phyloP scores from a whole-genome alignment of 1,140 invertebrate species.

The Nebria ingens region DNA sequence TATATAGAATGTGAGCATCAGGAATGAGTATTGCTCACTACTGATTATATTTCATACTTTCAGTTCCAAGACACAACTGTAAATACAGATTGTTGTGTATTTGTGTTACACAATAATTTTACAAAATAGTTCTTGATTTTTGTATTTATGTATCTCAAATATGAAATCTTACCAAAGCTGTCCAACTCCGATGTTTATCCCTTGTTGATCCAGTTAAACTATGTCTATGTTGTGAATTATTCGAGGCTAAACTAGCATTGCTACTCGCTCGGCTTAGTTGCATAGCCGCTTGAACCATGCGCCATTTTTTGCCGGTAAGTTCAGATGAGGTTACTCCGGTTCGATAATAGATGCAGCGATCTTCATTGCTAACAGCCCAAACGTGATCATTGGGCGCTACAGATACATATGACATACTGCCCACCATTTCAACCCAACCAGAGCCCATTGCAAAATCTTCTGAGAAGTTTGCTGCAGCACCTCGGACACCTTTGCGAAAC shows the following conservation, averaged over 20 bases:
- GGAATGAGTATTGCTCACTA: no score
- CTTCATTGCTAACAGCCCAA: conserved; percentile 55
- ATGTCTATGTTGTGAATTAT: conserved; percentile 40
- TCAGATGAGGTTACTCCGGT: conserved; percentile 65
- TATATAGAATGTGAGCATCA: no score
- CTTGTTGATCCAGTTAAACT: conserved; percentile 35
- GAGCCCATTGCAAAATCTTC: conserved; percentile 61
- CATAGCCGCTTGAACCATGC: conserved; percentile 59
- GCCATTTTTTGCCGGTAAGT: conserved; percentile 80
- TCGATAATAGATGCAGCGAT: conserved; percentile 67
- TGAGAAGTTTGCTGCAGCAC: conserved; percentile 53
- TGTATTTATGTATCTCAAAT: background rate
- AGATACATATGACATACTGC: conserved; percentile 69
- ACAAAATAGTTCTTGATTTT: no score
- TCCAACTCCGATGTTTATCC: conserved; percentile 31
- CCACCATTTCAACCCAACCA: conserved; percentile 77
- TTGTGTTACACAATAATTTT: no score
- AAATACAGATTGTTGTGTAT: no score
- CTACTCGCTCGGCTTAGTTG: conserved; percentile 70
- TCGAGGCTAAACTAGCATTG: conserved; percentile 47
- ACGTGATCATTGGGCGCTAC: conserved; percentile 82
- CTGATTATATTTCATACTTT: no score
- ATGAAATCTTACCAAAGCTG: conserved; percentile 35
- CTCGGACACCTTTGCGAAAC: conserved; percentile 77
- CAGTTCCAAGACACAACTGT: no score